Evolutionary conservation across 1,140 invertebrate genomes (phyloP).

Genomic region (Hormaphis cornu): DNA sequence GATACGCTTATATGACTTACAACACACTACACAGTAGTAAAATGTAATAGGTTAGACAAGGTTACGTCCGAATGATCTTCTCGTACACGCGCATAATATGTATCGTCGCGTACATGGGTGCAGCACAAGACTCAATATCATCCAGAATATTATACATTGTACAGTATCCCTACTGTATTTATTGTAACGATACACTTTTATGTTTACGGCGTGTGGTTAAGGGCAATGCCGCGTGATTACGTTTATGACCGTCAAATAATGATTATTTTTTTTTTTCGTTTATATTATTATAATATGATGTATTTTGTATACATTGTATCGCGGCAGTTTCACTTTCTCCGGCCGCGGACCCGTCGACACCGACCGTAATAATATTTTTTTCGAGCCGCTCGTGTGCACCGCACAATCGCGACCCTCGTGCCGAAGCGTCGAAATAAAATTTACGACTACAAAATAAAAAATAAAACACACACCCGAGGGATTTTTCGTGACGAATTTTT

Average conservation of each 20-base stretch:
- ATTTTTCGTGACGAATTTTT: not conserved
- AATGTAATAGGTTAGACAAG: not conserved
- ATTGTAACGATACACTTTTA: no score
- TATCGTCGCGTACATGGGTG: not conserved
- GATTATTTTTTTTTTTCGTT: no score
- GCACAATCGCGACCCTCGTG: no score
- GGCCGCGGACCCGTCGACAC: not conserved
- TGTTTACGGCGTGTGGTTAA: no score
- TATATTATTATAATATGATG: not conserved
- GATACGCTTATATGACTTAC: no score
- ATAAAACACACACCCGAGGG: not conserved
- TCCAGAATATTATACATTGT: no score
- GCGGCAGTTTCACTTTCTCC: not conserved
- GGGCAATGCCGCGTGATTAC: slow-evolving; percentile 17
- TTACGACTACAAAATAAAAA: not conserved
- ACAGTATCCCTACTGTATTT: no score
- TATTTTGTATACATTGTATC: not conserved
- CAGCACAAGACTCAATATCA: no score
- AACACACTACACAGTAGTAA: no score
- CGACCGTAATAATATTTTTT: not conserved
- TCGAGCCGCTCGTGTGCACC: no score
- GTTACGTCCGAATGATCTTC: not conserved
- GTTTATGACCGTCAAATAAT: slow-evolving; percentile 27
- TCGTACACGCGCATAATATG: no score
- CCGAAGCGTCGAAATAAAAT: no score